Conservation (phyloP, 2,113 vertebrate species). For the Caloenas nicobarica region DNA sequence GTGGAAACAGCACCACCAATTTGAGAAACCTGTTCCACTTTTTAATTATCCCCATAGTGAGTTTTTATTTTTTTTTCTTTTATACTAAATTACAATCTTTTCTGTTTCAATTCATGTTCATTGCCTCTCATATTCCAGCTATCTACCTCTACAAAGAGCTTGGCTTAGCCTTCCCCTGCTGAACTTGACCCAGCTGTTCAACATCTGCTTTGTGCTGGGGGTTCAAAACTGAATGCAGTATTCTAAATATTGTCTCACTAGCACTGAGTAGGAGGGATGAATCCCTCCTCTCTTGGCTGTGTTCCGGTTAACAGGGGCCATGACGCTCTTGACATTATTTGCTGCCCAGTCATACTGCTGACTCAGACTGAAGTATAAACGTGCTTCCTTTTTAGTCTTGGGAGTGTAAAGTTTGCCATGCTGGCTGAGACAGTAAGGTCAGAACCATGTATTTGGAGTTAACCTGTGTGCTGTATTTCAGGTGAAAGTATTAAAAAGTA, state of each 20-base stretch:
- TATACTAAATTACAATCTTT: background rate
- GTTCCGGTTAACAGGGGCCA: background rate
- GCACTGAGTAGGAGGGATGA: background rate
- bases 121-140: background rate
- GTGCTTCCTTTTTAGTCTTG: background rate
- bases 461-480: background rate
- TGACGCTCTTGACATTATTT: background rate
- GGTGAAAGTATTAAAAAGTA: background rate
- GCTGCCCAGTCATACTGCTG: accelerated
- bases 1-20: background rate
- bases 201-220: background rate
- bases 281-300: background rate
- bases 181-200: background rate
- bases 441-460: background rate
- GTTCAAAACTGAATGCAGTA: background rate
- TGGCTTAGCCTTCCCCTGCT: accelerated
- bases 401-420: background rate
- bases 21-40: background rate
- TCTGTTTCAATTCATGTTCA: background rate
- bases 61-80: no score
- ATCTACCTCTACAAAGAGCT: background rate
- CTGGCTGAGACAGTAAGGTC: background rate
- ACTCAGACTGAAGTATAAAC: background rate
- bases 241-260: background rate
- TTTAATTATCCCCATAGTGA: background rate